Conservation (phyloP, 2,888 invertebrate species). For the Heliothis peltigera region DNA sequence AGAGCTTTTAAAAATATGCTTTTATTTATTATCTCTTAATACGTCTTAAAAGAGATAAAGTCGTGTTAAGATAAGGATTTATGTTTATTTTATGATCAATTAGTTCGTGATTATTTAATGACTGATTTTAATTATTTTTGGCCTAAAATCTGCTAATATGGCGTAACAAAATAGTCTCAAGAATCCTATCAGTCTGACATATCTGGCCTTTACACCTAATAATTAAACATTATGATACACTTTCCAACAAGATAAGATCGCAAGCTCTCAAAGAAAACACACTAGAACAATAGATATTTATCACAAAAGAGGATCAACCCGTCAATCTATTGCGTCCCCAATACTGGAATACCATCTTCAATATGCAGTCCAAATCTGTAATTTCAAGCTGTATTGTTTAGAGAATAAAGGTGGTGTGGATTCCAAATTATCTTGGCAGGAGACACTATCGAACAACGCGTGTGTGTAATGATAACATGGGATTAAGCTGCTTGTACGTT, state of each 20-base stretch:
- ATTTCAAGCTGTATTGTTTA: constrained; percentile 41
- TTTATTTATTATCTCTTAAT: constrained; percentile 53
- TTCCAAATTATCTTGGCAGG: constrained; percentile 47
- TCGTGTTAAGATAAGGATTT: constrained; percentile 23
- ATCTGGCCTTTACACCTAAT: constrained; percentile 19
- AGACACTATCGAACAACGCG: constrained; percentile 76
- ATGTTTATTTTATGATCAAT: constrained; percentile 30
- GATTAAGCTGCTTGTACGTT: constrained; percentile 76
- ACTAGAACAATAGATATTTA: constrained; percentile 71
- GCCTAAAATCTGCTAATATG: neutral
- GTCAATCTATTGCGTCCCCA: constrained; percentile 74
- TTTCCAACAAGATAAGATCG: constrained; percentile 41
- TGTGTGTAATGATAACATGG: constrained; percentile 78
- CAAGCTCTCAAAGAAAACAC: constrained; percentile 62
- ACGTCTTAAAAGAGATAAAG: constrained; percentile 26
- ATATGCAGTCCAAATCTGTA: constrained; percentile 53
- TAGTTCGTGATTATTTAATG: neutral
- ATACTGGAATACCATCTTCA: constrained; percentile 65
- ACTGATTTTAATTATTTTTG: neutral
- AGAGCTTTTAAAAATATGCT: constrained; percentile 58
- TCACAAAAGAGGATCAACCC: constrained; percentile 74
- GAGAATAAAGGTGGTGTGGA: constrained; percentile 18
- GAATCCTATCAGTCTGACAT: neutral
- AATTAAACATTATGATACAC: constrained; percentile 47
- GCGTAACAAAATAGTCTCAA: neutral